Percentiles rank a stretch among this genome's conserved stretches.
These are phyloP conservation scores for Drosophila subobscura DNA, from an alignment of 1,140 invertebrate genomes.

Conservation along the genomic window DNA sequence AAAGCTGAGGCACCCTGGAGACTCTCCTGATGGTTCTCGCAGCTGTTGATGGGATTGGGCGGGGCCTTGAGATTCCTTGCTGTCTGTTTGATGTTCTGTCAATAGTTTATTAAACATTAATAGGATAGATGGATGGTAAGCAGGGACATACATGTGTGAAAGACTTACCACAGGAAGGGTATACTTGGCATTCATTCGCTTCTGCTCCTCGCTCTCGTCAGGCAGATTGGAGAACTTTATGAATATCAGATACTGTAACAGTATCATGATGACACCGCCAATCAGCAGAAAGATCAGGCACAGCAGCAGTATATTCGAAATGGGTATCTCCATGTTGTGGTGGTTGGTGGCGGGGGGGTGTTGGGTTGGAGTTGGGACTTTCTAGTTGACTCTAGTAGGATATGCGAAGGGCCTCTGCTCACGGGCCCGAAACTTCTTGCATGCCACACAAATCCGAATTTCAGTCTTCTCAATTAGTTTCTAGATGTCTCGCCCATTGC, in stretches of 20 bases:
- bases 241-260: conserved; percentile 85
- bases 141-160: too few relatives aligned
- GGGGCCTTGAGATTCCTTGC: conserved; percentile 58
- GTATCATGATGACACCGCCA: conserved; percentile 84
- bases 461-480: conserved; percentile 24
- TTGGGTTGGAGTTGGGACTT: background rate
- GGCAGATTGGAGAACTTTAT: conserved; percentile 84
- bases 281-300: conserved; percentile 83
- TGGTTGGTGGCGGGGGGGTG: background rate
- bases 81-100: conserved; percentile 75
- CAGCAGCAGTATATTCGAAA: conserved; percentile 80
- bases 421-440: too few relatives aligned
- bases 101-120: background rate
- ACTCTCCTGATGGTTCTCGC: conserved; percentile 53
- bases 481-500: background rate
- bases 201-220: conserved; percentile 82
- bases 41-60: conserved; percentile 32
- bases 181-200: conserved; percentile 83
- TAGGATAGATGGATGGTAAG: background rate
- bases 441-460: too few relatives aligned
- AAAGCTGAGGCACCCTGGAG: conserved; percentile 83
- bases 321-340: conserved; percentile 77
- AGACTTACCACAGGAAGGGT: conserved; percentile 83
- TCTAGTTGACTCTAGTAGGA: background rate
- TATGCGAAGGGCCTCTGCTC: too few relatives aligned